These are phyloP conservation scores for Tapirus indicus DNA, from an alignment of 2,797 vertebrate species.

Conservation along the genomic window DNA sequence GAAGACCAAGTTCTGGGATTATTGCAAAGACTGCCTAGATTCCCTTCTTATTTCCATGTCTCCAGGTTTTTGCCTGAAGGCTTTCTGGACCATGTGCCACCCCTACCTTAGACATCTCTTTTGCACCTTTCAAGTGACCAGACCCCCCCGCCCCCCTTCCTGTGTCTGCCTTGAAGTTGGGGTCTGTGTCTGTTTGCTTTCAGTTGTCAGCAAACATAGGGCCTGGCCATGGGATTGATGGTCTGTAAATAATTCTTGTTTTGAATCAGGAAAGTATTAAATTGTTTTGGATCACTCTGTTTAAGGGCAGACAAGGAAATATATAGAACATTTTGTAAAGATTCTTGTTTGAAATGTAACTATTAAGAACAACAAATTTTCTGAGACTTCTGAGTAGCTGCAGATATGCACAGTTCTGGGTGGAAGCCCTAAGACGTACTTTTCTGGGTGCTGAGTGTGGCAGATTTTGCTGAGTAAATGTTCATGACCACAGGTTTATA, in stretches of 20 bases:
- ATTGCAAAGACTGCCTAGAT: background rate
- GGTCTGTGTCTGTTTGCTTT: background rate
- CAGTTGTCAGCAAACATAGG: background rate
- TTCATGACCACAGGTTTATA: background rate
- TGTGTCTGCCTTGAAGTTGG: background rate
- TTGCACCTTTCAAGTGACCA: background rate
- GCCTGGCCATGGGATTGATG: background rate
- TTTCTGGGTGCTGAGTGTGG: background rate
- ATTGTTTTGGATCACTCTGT: constrained; percentile 22
- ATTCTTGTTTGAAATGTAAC: constrained; percentile 45
- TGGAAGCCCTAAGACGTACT: background rate
- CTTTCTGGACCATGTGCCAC: background rate
- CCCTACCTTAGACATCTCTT: background rate
- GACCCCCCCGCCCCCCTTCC: background rate
- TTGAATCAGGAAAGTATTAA: background rate
- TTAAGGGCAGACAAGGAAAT: constrained; percentile 8
- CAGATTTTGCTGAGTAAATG: background rate
- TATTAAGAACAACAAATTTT: constrained; percentile 19
- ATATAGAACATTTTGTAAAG: background rate
- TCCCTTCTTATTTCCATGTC: background rate
- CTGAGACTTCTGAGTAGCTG: background rate
- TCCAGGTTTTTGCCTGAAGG: background rate
- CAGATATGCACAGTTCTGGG: background rate
- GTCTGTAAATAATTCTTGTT: background rate
- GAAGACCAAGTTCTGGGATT: background rate